Conservation (phyloP, 2,113 vertebrate species). For the Phylloscopus whistleri region DNA sequence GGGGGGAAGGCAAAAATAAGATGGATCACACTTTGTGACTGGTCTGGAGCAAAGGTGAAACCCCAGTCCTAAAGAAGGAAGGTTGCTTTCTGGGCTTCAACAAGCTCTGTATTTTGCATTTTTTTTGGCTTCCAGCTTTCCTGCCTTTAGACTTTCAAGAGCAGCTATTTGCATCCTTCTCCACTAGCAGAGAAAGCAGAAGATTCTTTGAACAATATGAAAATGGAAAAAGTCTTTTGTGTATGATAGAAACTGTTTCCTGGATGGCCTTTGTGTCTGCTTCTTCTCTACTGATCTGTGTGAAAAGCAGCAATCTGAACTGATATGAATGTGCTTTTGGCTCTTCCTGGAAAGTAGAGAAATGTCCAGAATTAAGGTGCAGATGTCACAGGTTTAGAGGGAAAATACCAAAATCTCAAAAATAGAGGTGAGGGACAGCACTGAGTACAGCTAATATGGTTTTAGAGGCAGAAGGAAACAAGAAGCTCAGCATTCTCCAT, state of each 20-base stretch:
- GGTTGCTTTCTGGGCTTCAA: background rate
- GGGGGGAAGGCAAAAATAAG: background rate
- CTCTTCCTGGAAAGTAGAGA: background rate
- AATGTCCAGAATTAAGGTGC: background rate
- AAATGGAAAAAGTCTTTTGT: background rate
- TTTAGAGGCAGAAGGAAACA: background rate
- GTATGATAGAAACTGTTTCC: background rate
- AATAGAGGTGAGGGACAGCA: background rate
- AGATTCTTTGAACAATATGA: accelerated
- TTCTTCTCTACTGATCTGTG: background rate
- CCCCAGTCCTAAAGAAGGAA: background rate
- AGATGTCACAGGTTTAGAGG: background rate
- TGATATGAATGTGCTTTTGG: accelerated
- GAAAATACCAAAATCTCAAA: background rate
- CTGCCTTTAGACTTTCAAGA: background rate
- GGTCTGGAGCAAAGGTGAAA: background rate
- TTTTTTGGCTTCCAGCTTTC: background rate
- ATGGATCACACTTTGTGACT: no score
- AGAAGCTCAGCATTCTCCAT: background rate
- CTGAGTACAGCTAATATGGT: accelerated
- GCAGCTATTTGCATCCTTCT: background rate
- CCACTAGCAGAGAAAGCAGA: background rate
- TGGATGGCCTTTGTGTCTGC: background rate
- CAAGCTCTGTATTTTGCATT: background rate
- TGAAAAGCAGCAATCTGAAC: background rate